A percentile compares a stretch with the other conserved stretches of the same genome.
phyloP scores from a whole-genome alignment of 2,888 invertebrate genomes.

The Agrenia bidenticulata region DNA sequence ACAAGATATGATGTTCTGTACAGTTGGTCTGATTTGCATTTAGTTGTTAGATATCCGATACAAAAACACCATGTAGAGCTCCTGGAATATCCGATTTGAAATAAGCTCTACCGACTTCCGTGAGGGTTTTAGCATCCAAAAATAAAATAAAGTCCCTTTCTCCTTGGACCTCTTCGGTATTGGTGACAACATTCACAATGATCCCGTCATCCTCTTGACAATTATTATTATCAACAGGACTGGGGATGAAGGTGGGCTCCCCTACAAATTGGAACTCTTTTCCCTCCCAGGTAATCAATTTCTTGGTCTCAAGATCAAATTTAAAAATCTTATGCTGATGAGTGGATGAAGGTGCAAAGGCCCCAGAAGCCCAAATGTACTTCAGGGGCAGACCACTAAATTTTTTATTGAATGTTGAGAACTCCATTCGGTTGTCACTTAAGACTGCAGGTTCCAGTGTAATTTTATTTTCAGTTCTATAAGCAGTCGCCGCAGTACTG shows the following conservation, averaged over 20 bases:
- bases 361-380: background rate
- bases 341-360: background rate
- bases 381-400: background rate
- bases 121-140: slow-evolving; percentile 56
- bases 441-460: background rate
- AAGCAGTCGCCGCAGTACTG: background rate
- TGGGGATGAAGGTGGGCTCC: slow-evolving; percentile 16
- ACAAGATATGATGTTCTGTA: no score
- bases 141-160: slow-evolving; percentile 54
- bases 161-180: slow-evolving; percentile 3
- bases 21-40: no score
- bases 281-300: slow-evolving; percentile 38
- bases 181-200: slow-evolving; percentile 7
- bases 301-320: slow-evolving; percentile 27
- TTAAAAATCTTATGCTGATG: slow-evolving; percentile 1
- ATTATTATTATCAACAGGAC: slow-evolving; percentile 26
- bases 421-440: background rate
- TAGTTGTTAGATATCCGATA: no score
- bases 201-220: slow-evolving; percentile 37
- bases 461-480: background rate
- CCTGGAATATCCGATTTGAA: slow-evolving; percentile 52
- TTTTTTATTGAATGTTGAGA: background rate
- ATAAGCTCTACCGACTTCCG: slow-evolving; percentile 55
- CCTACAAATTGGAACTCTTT: slow-evolving; percentile 19
- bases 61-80: slow-evolving; percentile 53